phyloP scores from a whole-genome alignment of 2,797 vertebrate species.

The Cottoperca gobio region DNA sequence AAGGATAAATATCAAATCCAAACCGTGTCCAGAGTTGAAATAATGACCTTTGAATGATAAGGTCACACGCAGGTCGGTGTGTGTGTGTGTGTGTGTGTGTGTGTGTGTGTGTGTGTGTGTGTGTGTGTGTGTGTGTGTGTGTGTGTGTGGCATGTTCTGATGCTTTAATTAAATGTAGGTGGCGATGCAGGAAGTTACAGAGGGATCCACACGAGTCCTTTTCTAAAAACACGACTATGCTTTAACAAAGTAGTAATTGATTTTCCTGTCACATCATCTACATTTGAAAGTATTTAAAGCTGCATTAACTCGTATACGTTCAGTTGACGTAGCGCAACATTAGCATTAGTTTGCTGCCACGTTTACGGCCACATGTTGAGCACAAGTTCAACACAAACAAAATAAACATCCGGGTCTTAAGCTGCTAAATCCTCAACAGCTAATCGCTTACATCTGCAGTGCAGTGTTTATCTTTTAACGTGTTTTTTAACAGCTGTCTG shows the following conservation, averaged over 20 bases:
- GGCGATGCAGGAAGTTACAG: slow-evolving; percentile 64
- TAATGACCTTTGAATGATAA: background rate
- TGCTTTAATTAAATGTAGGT: slow-evolving; percentile 66
- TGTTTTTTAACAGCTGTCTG: no score
- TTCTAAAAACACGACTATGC: no score
- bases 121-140: slow-evolving; percentile 21
- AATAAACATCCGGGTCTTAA: background rate
- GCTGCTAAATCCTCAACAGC: background rate
- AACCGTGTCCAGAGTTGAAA: slow-evolving; percentile 8
- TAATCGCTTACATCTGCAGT: background rate
- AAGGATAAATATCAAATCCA: slow-evolving; percentile 23
- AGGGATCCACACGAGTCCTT: slow-evolving; percentile 43
- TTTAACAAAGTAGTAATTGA: no score
- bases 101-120: slow-evolving; percentile 32
- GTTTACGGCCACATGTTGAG: background rate
- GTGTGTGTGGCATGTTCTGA: slow-evolving; percentile 45
- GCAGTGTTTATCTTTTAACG: no score
- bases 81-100: slow-evolving; percentile 15
- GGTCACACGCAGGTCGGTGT: slow-evolving; percentile 28
- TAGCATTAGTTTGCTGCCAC: background rate
- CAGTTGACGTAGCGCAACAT: background rate
- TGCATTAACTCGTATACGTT: background rate
- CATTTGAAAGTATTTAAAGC: background rate
- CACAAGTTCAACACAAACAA: background rate
- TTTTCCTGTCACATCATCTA: background rate